Evolutionary conservation across 1,140 invertebrate genomes (phyloP).

Genomic region (Harpegnathos saltator): DNA sequence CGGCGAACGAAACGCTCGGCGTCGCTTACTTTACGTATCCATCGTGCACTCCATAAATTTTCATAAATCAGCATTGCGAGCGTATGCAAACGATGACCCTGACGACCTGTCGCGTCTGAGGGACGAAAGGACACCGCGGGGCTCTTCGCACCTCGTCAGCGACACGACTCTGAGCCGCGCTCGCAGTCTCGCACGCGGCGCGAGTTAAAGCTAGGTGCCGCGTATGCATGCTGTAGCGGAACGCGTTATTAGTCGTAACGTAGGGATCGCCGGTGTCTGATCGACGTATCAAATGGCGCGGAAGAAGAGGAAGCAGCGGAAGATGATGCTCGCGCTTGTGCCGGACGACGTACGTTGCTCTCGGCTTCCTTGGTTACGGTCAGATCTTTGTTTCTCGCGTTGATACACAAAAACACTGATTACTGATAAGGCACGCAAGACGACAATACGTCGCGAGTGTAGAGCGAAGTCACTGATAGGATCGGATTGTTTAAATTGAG

Average conservation of each 20-base stretch:
- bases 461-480: no score
- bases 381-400: conserved; percentile 22
- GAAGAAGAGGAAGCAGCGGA: conserved; percentile 82
- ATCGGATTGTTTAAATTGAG: background rate
- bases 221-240: conserved; percentile 2
- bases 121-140: conserved; percentile 60
- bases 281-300: conserved; percentile 77
- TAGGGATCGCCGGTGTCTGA: background rate
- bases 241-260: conserved; percentile 38
- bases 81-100: conserved; percentile 82
- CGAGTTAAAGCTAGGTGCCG: conserved; percentile 73
- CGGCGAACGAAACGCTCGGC: conserved; percentile 23
- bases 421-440: background rate
- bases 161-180: conserved; percentile 41
- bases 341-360: conserved; percentile 80
- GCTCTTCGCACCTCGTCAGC: conserved; percentile 42
- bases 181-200: conserved; percentile 74
- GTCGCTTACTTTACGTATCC: conserved; percentile 2
- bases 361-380: conserved; percentile 12
- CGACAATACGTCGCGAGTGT: background rate
- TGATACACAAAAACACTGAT: background rate
- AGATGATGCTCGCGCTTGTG: conserved; percentile 82
- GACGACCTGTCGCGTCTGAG: conserved; percentile 75
- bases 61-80: conserved; percentile 83
- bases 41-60: conserved; percentile 81